Conservation (phyloP, 1,140 invertebrate species). For the Augochlora pura region DNA sequence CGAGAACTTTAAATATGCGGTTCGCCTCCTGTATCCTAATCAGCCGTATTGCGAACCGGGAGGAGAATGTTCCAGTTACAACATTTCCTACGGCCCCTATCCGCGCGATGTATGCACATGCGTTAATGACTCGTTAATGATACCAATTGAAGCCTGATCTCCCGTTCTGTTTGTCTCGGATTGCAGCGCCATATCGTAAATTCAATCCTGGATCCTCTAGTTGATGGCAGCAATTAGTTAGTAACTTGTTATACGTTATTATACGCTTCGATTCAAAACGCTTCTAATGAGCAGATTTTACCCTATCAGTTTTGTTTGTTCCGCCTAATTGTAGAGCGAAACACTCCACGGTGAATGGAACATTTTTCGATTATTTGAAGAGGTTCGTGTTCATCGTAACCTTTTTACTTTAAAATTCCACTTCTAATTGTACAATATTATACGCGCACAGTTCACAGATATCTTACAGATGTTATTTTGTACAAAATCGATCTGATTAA, state of each 20-base stretch:
- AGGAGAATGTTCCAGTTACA: background rate
- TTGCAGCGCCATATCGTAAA: background rate
- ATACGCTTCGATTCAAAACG: background rate
- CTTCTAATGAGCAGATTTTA: background rate
- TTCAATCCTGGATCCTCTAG: background rate
- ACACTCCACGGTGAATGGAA: too few relatives aligned
- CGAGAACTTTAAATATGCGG: slow-evolving; percentile 14
- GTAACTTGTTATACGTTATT: background rate
- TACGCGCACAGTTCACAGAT: too few relatives aligned
- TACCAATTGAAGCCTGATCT: background rate
- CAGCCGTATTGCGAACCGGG: too few relatives aligned
- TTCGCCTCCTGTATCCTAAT: background rate
- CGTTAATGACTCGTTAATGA: slow-evolving; percentile 32
- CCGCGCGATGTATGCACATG: background rate
- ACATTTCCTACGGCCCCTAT: background rate
- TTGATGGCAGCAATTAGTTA: slow-evolving; percentile 3
- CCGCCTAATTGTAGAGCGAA: too few relatives aligned
- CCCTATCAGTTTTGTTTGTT: too few relatives aligned
- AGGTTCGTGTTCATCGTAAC: too few relatives aligned
- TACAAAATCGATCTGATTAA: too few relatives aligned
- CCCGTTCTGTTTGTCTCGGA: background rate
- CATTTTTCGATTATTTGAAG: too few relatives aligned
- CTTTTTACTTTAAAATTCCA: too few relatives aligned
- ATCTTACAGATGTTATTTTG: too few relatives aligned
- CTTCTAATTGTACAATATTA: too few relatives aligned